Percentiles rank a stretch among this genome's conserved stretches.
phyloP scores from a whole-genome alignment of 2,113 vertebrate species.

The Zosterops hypoxanthus region DNA sequence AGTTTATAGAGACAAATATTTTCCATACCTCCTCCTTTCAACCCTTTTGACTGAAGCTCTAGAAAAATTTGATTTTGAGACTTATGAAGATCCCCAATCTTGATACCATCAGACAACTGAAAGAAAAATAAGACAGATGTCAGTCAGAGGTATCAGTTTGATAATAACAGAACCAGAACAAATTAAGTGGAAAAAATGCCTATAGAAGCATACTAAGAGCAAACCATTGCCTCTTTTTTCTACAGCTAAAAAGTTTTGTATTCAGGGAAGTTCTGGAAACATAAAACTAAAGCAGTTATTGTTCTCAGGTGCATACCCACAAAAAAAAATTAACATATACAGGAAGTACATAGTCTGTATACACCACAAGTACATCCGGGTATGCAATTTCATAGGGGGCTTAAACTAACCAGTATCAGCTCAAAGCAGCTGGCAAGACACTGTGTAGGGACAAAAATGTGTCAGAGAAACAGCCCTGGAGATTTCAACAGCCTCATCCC shows the following conservation, averaged over 20 bases:
- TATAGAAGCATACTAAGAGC: neutral
- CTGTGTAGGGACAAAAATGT: neutral
- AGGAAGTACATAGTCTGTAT: neutral
- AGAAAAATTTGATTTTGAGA: slow-evolving; percentile 82
- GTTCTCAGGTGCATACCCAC: neutral
- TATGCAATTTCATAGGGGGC: neutral
- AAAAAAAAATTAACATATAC: neutral
- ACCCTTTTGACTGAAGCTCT: slow-evolving; percentile 87
- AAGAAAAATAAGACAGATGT: slow-evolving; percentile 21
- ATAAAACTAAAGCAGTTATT: neutral
- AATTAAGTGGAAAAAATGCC: neutral
- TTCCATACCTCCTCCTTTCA: slow-evolving; percentile 91
- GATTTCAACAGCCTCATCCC: neutral
- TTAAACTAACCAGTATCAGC: neutral
- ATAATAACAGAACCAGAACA: neutral
- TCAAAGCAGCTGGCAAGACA: neutral
- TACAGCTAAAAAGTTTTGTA: neutral
- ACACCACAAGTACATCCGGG: neutral
- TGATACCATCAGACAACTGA: slow-evolving; percentile 79
- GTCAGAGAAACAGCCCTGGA: neutral
- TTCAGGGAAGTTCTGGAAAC: neutral
- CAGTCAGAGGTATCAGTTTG: neutral
- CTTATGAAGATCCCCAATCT: slow-evolving; percentile 80
- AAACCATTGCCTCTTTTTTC: neutral
- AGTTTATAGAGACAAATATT: neutral